A percentile compares a stretch with the other conserved stretches of the same genome.
These are phyloP conservation scores for Polydrusus tereticollis DNA, from an alignment of 2,888 invertebrate species.

Conservation along the genomic window DNA sequence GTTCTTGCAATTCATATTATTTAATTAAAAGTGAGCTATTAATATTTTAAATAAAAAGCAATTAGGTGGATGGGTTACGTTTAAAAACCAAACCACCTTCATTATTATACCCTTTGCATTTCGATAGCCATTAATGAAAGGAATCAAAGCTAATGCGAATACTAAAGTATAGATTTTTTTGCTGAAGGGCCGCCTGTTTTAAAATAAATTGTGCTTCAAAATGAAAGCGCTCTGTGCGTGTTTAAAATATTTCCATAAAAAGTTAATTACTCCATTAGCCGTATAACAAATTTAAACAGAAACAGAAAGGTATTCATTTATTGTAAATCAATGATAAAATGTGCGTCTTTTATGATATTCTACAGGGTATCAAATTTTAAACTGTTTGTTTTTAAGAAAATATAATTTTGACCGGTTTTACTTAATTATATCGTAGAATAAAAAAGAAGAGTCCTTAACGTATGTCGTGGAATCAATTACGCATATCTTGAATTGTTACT, in stretches of 20 bases:
- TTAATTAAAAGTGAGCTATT: constrained; percentile 36
- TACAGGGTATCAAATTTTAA: no score
- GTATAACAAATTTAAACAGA: neutral
- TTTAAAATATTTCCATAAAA: neutral
- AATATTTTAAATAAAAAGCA: constrained; percentile 15
- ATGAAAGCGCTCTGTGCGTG: neutral
- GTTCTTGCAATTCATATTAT: constrained; percentile 42
- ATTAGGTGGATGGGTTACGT: constrained; percentile 19
- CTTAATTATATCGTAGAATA: no score
- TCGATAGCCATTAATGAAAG: constrained; percentile 32
- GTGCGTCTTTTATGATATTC: no score
- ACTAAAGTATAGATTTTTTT: constrained; percentile 24
- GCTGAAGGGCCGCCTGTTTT: neutral
- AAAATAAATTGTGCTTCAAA: neutral
- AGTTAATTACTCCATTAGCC: neutral
- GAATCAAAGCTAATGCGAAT: constrained; percentile 23
- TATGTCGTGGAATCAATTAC: no score
- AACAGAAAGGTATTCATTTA: neutral
- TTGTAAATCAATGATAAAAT: neutral
- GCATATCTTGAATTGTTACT: no score
- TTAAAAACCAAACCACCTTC: constrained; percentile 22
- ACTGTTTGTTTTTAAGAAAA: no score
- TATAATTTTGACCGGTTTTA: no score
- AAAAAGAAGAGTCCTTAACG: no score
- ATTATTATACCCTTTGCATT: constrained; percentile 16